phyloP scores from a whole-genome alignment of 2,113 vertebrate genomes.

The Stigmatopora argus region DNA sequence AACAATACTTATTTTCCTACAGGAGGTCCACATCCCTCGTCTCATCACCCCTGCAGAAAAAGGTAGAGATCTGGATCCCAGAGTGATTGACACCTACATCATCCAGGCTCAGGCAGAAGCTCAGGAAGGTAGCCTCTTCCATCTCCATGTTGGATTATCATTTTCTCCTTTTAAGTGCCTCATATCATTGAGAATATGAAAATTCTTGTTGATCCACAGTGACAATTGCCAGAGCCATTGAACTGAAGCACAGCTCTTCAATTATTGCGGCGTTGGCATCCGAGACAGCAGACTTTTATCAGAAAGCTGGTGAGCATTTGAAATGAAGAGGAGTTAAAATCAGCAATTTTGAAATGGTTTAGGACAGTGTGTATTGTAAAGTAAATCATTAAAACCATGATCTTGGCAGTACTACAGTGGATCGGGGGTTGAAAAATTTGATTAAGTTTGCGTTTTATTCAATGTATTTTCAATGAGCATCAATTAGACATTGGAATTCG shows the following conservation, averaged over 20 bases:
- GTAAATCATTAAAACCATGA: neutral
- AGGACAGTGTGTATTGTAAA: neutral
- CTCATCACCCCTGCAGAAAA: conserved; percentile 92
- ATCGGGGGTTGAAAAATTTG: no score
- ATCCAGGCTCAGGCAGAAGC: conserved; percentile 95
- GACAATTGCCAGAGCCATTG: conserved; percentile 95
- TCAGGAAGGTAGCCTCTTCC: conserved; percentile 82
- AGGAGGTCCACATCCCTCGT: conserved; percentile 88
- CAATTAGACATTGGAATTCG: no score
- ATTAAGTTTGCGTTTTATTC: no score
- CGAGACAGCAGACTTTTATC: conserved; percentile 96
- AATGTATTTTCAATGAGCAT: no score
- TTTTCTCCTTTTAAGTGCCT: neutral
- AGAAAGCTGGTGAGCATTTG: conserved; percentile 82
- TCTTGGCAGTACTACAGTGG: neutral
- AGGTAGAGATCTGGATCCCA: conserved; percentile 85
- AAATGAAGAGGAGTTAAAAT: neutral
- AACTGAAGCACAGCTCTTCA: conserved; percentile 88
- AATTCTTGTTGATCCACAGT: conserved; percentile 65
- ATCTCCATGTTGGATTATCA: neutral
- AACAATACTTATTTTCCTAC: neutral
- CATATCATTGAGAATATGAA: neutral
- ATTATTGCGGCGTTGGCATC: conserved; percentile 87
- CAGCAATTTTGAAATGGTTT: neutral
- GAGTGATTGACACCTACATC: conserved; percentile 87